Evolutionary conservation across 2,888 invertebrate genomes (phyloP).

Genomic region (Scrobipalpa atriplicella): DNA sequence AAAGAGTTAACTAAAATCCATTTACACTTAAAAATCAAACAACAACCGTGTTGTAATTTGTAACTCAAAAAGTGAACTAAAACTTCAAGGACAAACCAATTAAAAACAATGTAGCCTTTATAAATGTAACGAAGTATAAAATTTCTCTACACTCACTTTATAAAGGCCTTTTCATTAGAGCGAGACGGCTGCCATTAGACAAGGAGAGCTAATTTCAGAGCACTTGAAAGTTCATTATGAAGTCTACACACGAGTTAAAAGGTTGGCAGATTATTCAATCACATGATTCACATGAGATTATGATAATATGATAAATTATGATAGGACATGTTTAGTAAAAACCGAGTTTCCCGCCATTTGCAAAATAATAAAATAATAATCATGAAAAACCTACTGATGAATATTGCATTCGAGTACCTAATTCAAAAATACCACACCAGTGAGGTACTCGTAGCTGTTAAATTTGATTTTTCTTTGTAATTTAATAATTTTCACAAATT

Average conservation of each 20-base stretch:
- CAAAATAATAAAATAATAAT: too few relatives aligned
- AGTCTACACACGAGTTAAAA: conserved; percentile 22
- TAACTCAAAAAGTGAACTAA: background rate
- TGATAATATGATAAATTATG: too few relatives aligned
- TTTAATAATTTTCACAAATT: too few relatives aligned
- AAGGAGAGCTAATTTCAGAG: conserved; percentile 30
- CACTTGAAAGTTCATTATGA: conserved; percentile 21
- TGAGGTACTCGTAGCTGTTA: too few relatives aligned
- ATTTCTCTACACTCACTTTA: conserved; percentile 16
- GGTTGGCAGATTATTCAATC: background rate
- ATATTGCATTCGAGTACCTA: too few relatives aligned
- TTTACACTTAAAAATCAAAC: background rate
- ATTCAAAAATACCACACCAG: too few relatives aligned
- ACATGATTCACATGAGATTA: too few relatives aligned
- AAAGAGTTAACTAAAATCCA: too few relatives aligned
- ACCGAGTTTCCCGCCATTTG: too few relatives aligned
- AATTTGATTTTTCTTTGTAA: too few relatives aligned
- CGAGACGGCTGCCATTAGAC: conserved; percentile 23
- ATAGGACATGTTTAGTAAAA: too few relatives aligned
- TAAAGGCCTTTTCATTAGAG: conserved; percentile 16
- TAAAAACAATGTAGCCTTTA: conserved; percentile 14
- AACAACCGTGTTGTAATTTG: background rate
- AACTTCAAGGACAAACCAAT: conserved; percentile 10
- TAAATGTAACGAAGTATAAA: conserved; percentile 4
- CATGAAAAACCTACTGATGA: too few relatives aligned